Base-by-base conservation (phyloP, 2,888 invertebrate genomes). In the Spatulosminthurus flaviceps region DNA sequence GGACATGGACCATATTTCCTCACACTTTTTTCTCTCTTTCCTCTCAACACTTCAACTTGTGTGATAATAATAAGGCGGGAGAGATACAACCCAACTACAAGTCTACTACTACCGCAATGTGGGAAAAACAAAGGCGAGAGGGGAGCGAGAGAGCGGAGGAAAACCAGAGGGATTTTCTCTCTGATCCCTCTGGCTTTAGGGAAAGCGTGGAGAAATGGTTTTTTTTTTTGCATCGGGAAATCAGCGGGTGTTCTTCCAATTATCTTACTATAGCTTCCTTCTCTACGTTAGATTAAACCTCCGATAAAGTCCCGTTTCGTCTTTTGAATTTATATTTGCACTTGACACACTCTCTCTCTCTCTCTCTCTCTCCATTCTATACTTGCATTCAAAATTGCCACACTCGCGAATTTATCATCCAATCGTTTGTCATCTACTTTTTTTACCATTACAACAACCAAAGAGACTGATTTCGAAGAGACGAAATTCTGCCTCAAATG, bases 171-270 rank as follows among this genome's bases (percentile, higher is more conserved):
- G 84, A 82, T 84, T 84, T 84, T 81, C 74, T 76, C 75, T 26
- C 69, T 84, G 83, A 84, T 84, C 84, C 84, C 73, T 24, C 74
- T 69, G 77, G 83, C 82, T 83, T 83, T 82, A 79, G 81, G 64
- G 24, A 41, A 78, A 78, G 71, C 61, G 60, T 70, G 41, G 71
- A 72, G 78, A 78, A 78, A 72, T 42, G 78, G 13, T 71, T 75
- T 78, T 78, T 71, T 75, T 78, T 78, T 78, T 78, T 78, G 78
- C 78, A 78, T 43, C 81, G 82, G 82, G 81, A 83, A 83, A 82
- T 83, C 85, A 83, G 83, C 84, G 83, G 83, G 85, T 82, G 82
- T 84, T 85, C 85, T 83, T 85, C 85, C 85, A 85, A 85, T 85
- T 85, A 85, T 85, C 82, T 85, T 73, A 69, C 82, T 79, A 79